Evolutionary conservation across 2,888 invertebrate species (phyloP), one percentile per base, ranked within the genome.

Genomic region (Carterocephalus palaemon): DNA sequence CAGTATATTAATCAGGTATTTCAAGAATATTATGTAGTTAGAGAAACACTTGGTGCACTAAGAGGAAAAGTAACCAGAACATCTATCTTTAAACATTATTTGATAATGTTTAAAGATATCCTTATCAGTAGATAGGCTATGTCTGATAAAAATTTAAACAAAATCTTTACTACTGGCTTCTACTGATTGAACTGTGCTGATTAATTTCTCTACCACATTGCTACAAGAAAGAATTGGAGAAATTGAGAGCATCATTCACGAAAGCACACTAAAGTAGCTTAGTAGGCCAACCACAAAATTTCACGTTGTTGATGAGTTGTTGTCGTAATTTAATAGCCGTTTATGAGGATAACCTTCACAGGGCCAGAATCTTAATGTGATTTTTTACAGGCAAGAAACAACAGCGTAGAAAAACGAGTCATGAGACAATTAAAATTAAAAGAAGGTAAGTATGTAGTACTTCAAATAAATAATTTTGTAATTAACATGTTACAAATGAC

Each of bases 121-220:
- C 41, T 40, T 52, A 56, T 54, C 52, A 50, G 47, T 54, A 57
- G 65, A 66, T 67, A 67, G 20, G 9, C 34, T 61, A 16, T 36
- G 19, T 12, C 28, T 38, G 41, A 50, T 45, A 48, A 36, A 39
- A 49, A 9, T 20, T 43, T 26, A 28, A 10, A 34, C 17, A 17
- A 12, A 46, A 32, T 20, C 6, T n/a, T 2, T 34, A 34, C 15
- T 22, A 2, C n/a, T 13, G 13, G 15, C 6, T 22, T 13, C 2
- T 2, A 5, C 4, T 34, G 20, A 15, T 8, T 8, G 4, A 22
- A 1, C 26, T 26, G 13, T 22, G 6, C n/a, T n/a, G n/a, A n/a
- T n/a, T n/a, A n/a, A n/a, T n/a, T n/a, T n/a, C n/a, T n/a, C n/a
- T n/a, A n/a, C n/a, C n/a, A n/a, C n/a, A n/a, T n/a, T n/a, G n/a